These are phyloP conservation scores for Ceratitis capitata DNA, from an alignment of 1,140 invertebrate species.

Conservation along the genomic window DNA sequence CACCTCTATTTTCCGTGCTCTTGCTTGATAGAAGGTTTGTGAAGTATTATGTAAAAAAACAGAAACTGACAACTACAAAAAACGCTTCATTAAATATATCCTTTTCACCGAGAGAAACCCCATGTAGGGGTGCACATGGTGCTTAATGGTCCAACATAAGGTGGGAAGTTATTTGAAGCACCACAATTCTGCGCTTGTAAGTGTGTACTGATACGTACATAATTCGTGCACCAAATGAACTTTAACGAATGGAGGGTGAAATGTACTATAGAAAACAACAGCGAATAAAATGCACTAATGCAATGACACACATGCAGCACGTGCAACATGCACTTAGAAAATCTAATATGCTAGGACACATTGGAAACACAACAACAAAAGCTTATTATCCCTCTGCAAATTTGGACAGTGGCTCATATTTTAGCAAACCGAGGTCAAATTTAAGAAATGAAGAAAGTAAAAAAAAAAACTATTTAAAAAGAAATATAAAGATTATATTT, in stretches of 20 bases:
- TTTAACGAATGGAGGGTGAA: neutral
- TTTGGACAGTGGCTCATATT: neutral
- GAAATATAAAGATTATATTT: too few relatives aligned
- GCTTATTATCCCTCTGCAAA: neutral
- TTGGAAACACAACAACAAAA: neutral
- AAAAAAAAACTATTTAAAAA: neutral
- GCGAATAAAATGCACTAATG: neutral
- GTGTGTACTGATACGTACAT: neutral
- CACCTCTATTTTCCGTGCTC: neutral
- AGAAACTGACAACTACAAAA: neutral
- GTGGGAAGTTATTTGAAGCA: neutral
- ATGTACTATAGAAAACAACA: neutral
- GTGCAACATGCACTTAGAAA: constrained; percentile 24
- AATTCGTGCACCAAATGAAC: neutral
- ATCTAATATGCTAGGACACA: neutral
- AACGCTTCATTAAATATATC: constrained; percentile 3
- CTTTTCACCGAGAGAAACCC: neutral
- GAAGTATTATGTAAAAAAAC: neutral
- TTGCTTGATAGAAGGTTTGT: neutral
- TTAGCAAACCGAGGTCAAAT: neutral
- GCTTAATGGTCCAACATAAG: neutral
- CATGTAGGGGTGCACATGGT: neutral
- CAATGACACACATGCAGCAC: constrained; percentile 16
- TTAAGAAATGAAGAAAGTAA: neutral
- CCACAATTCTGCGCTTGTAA: neutral